phyloP scores from a whole-genome alignment of 2,797 vertebrate species.

The Chelon labrosus region DNA sequence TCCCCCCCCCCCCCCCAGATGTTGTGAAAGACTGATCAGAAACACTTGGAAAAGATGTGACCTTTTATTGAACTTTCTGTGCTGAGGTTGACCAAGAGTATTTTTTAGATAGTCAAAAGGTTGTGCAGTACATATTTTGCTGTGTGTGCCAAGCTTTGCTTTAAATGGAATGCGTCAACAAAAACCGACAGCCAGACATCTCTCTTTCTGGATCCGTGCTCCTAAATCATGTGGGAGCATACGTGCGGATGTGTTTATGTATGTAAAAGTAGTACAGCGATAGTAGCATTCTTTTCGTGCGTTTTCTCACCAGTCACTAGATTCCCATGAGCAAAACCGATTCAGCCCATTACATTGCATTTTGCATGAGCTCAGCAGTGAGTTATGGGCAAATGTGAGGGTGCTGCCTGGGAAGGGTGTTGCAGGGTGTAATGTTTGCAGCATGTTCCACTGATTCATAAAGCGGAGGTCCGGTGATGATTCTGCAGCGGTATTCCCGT shows the following conservation, averaged over 20 bases:
- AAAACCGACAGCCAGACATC: slow-evolving; percentile 2
- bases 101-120: slow-evolving; percentile 10
- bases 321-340: slow-evolving; percentile 59
- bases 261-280: slow-evolving; percentile 28
- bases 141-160: not conserved
- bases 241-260: slow-evolving; percentile 22
- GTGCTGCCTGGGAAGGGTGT: slow-evolving; percentile 73
- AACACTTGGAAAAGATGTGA: slow-evolving; percentile 33
- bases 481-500: slow-evolving; percentile 83
- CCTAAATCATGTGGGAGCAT: slow-evolving; percentile 10
- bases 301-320: slow-evolving; percentile 52
- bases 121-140: slow-evolving; percentile 12
- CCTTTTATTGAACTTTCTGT: slow-evolving; percentile 43
- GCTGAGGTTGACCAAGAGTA: slow-evolving; percentile 10
- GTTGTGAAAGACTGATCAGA: slow-evolving; percentile 37
- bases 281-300: slow-evolving; percentile 46
- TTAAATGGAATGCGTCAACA: slow-evolving; percentile 9
- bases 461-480: slow-evolving; percentile 79
- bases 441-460: slow-evolving; percentile 85
- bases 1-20: slow-evolving; percentile 37
- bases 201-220: slow-evolving; percentile 12
- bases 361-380: slow-evolving; percentile 77
- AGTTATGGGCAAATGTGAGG: slow-evolving; percentile 77
- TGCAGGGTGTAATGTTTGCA: slow-evolving; percentile 81
- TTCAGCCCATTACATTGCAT: slow-evolving; percentile 59